Evolutionary conservation across 2,797 vertebrate genomes (phyloP).

Genomic region (Microctenopoma steveboyesi): DNA sequence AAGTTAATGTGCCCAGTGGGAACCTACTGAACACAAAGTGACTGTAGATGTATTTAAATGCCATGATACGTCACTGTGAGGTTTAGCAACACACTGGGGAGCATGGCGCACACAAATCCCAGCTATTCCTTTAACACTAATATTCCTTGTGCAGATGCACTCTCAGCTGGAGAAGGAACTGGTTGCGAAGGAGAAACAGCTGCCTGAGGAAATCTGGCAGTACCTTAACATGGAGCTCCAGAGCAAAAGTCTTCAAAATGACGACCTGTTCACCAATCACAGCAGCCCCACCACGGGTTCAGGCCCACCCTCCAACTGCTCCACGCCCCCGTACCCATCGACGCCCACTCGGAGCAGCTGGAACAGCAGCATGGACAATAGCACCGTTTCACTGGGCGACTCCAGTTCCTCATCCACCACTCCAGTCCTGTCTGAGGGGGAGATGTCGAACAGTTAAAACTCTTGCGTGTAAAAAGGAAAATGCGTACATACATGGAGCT

Average conservation of each 20-base stretch:
- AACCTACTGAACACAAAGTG: too few species aligned
- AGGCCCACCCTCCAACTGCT: constrained; percentile 82
- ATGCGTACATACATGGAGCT: constrained; percentile 19
- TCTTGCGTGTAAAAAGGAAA: constrained; percentile 51
- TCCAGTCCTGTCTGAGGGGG: constrained; percentile 74
- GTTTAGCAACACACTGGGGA: too few species aligned
- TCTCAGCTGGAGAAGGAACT: constrained; percentile 77
- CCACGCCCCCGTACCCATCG: constrained; percentile 78
- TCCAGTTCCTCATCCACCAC: constrained; percentile 76
- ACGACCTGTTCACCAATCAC: constrained; percentile 74
- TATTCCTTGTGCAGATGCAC: constrained; percentile 71
- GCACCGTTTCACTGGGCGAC: constrained; percentile 69
- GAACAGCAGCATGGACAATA: constrained; percentile 77
- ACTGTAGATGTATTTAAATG: too few species aligned
- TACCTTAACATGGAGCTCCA: constrained; percentile 83
- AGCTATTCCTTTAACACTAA: too few species aligned
- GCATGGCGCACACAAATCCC: too few species aligned
- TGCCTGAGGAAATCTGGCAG: constrained; percentile 84
- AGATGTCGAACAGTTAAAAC: constrained; percentile 68
- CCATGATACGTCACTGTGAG: too few species aligned
- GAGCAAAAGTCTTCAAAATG: constrained; percentile 72
- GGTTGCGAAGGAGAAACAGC: constrained; percentile 72
- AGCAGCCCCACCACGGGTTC: constrained; percentile 81
- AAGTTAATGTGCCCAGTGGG: too few species aligned
- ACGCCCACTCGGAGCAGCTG: constrained; percentile 67